phyloP scores from a whole-genome alignment of 2,888 invertebrate species.

The Papilio protenor region DNA sequence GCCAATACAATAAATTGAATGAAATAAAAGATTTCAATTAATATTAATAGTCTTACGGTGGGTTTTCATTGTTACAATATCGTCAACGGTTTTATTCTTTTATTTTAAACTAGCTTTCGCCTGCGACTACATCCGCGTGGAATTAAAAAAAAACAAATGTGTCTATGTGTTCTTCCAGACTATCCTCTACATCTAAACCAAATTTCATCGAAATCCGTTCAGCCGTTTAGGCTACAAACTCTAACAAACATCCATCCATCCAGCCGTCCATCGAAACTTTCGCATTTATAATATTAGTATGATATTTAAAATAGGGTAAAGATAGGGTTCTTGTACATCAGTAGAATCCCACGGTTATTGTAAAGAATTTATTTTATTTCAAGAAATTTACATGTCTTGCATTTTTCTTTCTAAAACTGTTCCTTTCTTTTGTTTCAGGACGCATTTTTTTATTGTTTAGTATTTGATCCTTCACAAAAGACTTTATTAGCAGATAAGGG shows the following conservation, averaged over 20 bases:
- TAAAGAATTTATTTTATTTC: neutral
- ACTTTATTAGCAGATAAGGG: conserved; percentile 99
- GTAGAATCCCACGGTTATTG: neutral
- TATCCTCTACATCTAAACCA: no score
- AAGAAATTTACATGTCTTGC: neutral
- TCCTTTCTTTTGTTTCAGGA: conserved; percentile 88
- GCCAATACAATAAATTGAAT: conserved; percentile 34
- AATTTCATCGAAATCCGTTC: no score
- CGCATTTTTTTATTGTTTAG: conserved; percentile 99
- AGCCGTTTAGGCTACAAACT: no score
- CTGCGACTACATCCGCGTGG: no score
- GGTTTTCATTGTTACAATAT: neutral
- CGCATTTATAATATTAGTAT: no score
- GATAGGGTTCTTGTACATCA: no score
- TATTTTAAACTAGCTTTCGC: no score
- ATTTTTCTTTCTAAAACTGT: conserved; percentile 15
- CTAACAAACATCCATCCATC: no score
- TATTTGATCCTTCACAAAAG: conserved; percentile 99
- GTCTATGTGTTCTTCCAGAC: no score
- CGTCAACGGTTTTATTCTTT: neutral
- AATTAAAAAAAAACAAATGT: no score
- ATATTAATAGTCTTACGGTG: neutral
- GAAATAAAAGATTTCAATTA: conserved; percentile 37
- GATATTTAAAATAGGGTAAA: no score
- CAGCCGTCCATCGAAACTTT: no score